A percentile compares a stretch with the other conserved stretches of the same genome.
Conservation (phyloP, 2,888 invertebrate species). For the Imbricaverruca yamaguchii region DNA sequence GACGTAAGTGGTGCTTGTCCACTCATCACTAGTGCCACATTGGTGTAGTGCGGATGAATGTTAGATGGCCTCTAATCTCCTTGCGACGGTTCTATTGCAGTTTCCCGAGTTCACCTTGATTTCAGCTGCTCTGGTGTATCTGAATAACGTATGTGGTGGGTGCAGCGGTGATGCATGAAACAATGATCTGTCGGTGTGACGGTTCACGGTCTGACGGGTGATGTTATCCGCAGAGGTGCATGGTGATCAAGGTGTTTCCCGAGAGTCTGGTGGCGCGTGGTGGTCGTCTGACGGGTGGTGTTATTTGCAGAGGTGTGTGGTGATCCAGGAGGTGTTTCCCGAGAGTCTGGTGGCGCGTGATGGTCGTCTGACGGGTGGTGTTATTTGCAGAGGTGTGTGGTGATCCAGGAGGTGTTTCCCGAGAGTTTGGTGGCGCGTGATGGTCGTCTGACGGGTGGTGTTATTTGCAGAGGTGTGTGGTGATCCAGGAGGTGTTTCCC, state of each 20-base stretch:
- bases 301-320: not conserved
- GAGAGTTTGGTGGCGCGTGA: slow-evolving; percentile 40
- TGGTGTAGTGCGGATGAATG: too few species aligned
- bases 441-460: too few species aligned
- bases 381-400: slow-evolving; percentile 3
- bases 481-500: slow-evolving; percentile 37
- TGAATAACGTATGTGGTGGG: too few species aligned
- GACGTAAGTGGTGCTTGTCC: too few species aligned
- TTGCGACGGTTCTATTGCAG: too few species aligned
- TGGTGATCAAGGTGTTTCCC: slow-evolving; percentile 37
- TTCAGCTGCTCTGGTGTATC: not conserved
- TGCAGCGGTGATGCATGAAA: too few species aligned
- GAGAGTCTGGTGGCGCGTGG: slow-evolving; percentile 40
- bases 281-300: not conserved
- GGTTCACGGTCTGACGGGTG: not conserved
- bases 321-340: slow-evolving; percentile 36
- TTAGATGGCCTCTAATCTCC: too few species aligned
- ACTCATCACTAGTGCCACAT: too few species aligned
- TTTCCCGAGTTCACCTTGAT: not conserved
- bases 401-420: slow-evolving; percentile 37
- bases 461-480: slow-evolving; percentile 3
- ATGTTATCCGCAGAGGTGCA: not conserved
- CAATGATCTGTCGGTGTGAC: too few species aligned
- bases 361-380: too few species aligned
- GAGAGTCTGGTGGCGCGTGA: slow-evolving; percentile 40